Evolutionary conservation across 2,113 vertebrate genomes (phyloP).

Genomic region (Podarcis cretensis): DNA sequence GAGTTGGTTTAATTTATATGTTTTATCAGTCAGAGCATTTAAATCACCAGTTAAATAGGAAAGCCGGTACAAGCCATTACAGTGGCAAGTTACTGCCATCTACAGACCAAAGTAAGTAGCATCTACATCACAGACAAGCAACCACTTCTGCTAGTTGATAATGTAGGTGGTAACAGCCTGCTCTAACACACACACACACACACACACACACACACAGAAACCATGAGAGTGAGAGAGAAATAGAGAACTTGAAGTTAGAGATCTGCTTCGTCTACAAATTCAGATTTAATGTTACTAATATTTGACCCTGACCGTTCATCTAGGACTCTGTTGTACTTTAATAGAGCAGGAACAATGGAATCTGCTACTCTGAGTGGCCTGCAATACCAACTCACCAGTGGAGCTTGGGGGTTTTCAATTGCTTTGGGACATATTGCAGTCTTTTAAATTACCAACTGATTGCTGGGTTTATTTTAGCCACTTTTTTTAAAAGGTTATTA

Average conservation of each 20-base stretch:
- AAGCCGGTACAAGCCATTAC: background rate
- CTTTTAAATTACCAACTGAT: background rate
- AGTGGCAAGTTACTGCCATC: slow-evolving; percentile 25
- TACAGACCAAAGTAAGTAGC: slow-evolving; percentile 4
- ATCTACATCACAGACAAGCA: background rate
- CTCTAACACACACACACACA: too few relatives aligned
- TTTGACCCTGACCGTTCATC: background rate
- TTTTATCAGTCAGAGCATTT: background rate
- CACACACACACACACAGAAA: too few relatives aligned
- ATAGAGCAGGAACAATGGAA: background rate
- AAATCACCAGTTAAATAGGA: background rate
- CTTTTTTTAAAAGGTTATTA: background rate
- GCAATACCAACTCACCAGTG: background rate
- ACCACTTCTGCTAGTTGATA: background rate
- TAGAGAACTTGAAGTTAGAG: background rate
- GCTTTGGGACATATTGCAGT: background rate
- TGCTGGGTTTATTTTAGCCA: background rate
- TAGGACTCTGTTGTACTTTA: background rate
- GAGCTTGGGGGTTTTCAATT: background rate
- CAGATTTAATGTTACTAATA: background rate
- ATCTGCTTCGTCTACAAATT: background rate
- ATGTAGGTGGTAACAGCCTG: background rate
- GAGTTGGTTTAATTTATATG: background rate
- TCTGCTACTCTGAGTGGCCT: background rate
- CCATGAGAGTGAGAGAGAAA: too few relatives aligned